Percentiles rank a stretch among this genome's conserved stretches.
Conservation (phyloP, 1,140 invertebrate genomes). For the Caerostris darwini region DNA sequence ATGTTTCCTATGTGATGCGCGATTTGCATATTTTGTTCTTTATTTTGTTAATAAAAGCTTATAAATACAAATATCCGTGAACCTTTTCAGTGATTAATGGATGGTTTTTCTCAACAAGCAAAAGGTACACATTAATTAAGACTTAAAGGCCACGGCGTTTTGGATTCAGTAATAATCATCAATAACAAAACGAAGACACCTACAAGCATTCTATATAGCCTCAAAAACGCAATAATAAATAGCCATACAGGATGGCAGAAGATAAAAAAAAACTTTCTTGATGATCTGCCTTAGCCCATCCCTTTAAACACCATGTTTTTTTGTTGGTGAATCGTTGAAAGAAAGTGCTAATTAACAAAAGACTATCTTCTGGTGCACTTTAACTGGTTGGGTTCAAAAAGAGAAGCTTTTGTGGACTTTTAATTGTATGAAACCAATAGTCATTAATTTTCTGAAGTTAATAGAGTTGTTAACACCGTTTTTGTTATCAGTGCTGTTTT, state of each 20-base stretch:
- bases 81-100: slow-evolving; percentile 3
- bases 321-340: neutral
- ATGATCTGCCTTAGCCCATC: neutral
- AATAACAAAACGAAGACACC: slow-evolving; percentile 41
- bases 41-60: slow-evolving; percentile 11
- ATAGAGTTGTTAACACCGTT: slow-evolving; percentile 71
- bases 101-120: neutral
- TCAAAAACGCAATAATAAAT: slow-evolving; percentile 10
- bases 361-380: slow-evolving; percentile 25
- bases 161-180: neutral
- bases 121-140: slow-evolving; percentile 50
- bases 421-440: slow-evolving; percentile 61
- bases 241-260: too few relatives aligned
- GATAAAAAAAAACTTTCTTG: neutral
- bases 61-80: slow-evolving; percentile 11
- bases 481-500: slow-evolving; percentile 38
- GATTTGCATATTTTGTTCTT: neutral
- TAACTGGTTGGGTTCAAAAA: slow-evolving; percentile 26
- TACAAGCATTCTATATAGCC: neutral
- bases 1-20: neutral
- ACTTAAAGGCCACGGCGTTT: slow-evolving; percentile 28
- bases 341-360: slow-evolving; percentile 46
- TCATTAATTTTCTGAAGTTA: slow-evolving; percentile 71
- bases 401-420: slow-evolving; percentile 43
- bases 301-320: neutral